Base-by-base conservation (phyloP, 2,797 vertebrate species). In the Acanthurus lineatus region DNA sequence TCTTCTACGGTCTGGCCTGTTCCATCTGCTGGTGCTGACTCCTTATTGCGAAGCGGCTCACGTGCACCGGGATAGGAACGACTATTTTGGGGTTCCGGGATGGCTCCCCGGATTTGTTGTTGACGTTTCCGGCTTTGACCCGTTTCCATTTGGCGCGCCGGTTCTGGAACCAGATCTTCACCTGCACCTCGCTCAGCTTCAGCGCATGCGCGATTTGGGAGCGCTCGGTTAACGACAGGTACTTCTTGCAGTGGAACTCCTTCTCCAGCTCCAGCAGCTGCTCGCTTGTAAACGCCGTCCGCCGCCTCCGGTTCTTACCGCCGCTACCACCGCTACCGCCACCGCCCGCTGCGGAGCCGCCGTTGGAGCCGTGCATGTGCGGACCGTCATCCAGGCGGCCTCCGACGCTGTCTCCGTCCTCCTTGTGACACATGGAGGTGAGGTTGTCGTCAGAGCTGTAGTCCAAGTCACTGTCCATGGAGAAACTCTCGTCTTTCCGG, bases 151-250 rank as follows among this genome's bases (percentile, higher is more conserved):
- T 99, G 52, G 98, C 98, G 45, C 98, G 92, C 25, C 98, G 94
- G 95, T 99, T 99, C 96, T 99, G 98, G 94, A 99, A 99, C 98
- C 97, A 99, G 95, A 99, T 99, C 93, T 99, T 99, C 78, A 99
- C 98, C 93, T 99, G 98, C 77, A 99, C 98, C 89, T 99, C 98
- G 94, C 97, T 99, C 88, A 99, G 97, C 83, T 99, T 98, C 79
- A 99, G 96, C 59, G 98, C 97, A 15, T 99, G 98, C 4, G 98
- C 98, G 79, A 99, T 99, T 95, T 99, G 98, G 2, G 98, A 99
- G 83, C 98, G 95, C 96, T 99, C 98, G 0, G 98, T 99, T 51
- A 99, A 92, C 2, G 97, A 99, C 79, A 99, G 97, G 94, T 99
- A 99, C 89, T 99, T 99, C 93, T 99, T 99, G 92, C 98, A 99